These are phyloP conservation scores for Jordanella pulchra DNA, from an alignment of 2,797 vertebrate species.

Conservation along the genomic window DNA sequence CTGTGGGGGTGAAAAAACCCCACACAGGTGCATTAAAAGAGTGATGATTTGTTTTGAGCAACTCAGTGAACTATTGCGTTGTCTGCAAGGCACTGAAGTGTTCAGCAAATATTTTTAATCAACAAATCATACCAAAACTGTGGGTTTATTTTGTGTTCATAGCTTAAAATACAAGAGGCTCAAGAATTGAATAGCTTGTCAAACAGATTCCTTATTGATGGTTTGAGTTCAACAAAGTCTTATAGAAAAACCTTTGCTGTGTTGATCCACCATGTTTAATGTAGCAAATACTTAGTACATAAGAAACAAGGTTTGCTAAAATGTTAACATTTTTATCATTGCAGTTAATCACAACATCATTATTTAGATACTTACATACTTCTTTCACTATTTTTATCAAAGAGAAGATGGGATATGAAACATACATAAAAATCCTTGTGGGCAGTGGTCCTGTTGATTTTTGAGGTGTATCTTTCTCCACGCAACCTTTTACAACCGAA, in stretches of 20 bases:
- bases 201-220: not conserved
- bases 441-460: no score
- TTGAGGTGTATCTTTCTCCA: no score
- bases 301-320: not conserved
- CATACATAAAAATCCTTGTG: not conserved
- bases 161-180: not conserved
- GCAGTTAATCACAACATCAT: not conserved
- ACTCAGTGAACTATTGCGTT: not conserved
- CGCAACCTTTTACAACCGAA: no score
- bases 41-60: slow-evolving; percentile 4
- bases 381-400: not conserved
- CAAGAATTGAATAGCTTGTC: not conserved
- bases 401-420: not conserved
- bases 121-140: not conserved
- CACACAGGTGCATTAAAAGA: not conserved
- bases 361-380: not conserved
- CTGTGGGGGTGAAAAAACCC: not conserved
- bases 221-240: not conserved
- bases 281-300: not conserved
- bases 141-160: not conserved
- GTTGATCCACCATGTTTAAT: not conserved
- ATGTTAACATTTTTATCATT: not conserved
- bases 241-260: not conserved
- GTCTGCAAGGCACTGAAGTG: not conserved
- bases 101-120: not conserved